Evolutionary conservation across 2,113 vertebrate genomes (phyloP).

Genomic region (Callorhinus ursinus): DNA sequence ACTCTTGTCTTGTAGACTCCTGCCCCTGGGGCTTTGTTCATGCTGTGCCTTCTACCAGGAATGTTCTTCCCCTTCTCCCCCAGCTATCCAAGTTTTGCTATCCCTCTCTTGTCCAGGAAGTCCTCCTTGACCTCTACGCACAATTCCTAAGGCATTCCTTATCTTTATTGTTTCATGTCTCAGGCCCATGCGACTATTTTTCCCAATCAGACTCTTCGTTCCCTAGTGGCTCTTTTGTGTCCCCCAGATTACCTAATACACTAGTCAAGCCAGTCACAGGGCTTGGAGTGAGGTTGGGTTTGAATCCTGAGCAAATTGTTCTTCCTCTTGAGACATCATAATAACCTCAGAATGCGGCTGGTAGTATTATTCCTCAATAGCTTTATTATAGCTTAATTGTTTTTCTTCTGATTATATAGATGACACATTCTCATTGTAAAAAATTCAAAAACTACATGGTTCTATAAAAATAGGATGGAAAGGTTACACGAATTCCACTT

Average conservation of each 20-base stretch:
- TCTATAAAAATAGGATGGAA: slow-evolving; percentile 33
- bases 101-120: background rate
- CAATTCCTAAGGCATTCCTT: background rate
- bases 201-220: background rate
- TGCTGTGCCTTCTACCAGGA: background rate
- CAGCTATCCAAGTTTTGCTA: background rate
- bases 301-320: slow-evolving; percentile 40
- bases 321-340: background rate
- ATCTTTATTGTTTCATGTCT: background rate
- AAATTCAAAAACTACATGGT: slow-evolving; percentile 16
- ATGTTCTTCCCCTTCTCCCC: background rate
- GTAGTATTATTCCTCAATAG: slow-evolving; percentile 20
- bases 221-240: background rate
- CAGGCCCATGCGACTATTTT: background rate
- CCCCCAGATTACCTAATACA: background rate
- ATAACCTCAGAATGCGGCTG: background rate
- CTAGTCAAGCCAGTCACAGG: background rate
- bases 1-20: background rate
- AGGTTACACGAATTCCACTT: slow-evolving; percentile 37
- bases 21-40: background rate
- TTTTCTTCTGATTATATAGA: slow-evolving; percentile 25
- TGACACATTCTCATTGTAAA: background rate
- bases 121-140: background rate
- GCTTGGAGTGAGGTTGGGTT: background rate
- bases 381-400: slow-evolving; percentile 34